Conservation (phyloP, 2,888 invertebrate genomes). For the Tachina lurida region DNA sequence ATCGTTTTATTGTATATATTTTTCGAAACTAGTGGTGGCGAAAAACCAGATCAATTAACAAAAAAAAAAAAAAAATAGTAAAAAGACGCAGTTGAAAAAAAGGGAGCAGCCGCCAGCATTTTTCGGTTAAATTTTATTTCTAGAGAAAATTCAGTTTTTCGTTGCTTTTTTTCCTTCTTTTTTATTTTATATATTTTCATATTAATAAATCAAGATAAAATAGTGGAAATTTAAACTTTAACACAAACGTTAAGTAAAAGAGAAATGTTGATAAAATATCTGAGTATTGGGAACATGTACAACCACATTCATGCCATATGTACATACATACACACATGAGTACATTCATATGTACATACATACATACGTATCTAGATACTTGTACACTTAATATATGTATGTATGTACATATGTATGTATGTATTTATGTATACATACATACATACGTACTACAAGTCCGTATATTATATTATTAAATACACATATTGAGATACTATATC, state of each 20-base stretch:
- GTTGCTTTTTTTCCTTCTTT: slow-evolving; percentile 19
- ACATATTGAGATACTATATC: slow-evolving; percentile 17
- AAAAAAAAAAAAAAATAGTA: slow-evolving; percentile 49
- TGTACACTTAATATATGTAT: neutral
- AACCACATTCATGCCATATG: neutral
- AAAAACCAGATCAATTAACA: slow-evolving; percentile 69
- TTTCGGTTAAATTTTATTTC: slow-evolving; percentile 64
- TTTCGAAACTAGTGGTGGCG: slow-evolving; percentile 53
- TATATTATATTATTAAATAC: slow-evolving; percentile 43
- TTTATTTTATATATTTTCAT: slow-evolving; percentile 49
- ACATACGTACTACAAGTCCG: neutral
- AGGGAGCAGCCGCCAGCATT: slow-evolving; percentile 70
- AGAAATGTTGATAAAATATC: slow-evolving; percentile 70
- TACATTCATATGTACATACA: too few species aligned
- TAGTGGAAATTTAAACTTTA: slow-evolving; percentile 70
- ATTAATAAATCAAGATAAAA: slow-evolving; percentile 71
- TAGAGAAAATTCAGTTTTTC: slow-evolving; percentile 64
- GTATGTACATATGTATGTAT: neutral
- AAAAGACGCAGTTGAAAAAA: slow-evolving; percentile 60
- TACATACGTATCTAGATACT: neutral
- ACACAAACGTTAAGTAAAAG: slow-evolving; percentile 66
- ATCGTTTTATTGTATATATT: slow-evolving; percentile 48
- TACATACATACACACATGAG: neutral
- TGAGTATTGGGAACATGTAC: slow-evolving; percentile 63
- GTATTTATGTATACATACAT: neutral